phyloP scores from a whole-genome alignment of 2,113 vertebrate species.

The Pangasianodon gigas region DNA sequence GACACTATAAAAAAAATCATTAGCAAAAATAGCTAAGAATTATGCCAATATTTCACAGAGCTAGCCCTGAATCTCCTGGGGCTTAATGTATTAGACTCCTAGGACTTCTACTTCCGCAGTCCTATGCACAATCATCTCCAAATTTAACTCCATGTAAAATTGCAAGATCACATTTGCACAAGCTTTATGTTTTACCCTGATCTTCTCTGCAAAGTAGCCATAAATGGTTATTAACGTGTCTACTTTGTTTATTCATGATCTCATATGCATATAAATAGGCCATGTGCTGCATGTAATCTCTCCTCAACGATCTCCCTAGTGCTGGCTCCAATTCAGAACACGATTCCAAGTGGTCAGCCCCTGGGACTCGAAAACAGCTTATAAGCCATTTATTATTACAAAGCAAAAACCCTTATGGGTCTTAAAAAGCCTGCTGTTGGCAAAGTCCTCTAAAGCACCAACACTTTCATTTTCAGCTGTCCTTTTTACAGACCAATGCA shows the following conservation, averaged over 20 bases:
- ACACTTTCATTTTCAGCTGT: neutral
- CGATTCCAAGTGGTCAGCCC: neutral
- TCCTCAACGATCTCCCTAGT: neutral
- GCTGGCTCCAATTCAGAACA: neutral
- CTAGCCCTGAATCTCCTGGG: no score
- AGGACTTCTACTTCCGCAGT: neutral
- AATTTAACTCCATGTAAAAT: no score
- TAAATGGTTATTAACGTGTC: neutral
- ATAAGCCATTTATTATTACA: conserved; percentile 24
- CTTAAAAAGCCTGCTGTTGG: conserved; percentile 17
- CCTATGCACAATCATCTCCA: neutral
- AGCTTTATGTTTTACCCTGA: neutral
- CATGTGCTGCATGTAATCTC: neutral
- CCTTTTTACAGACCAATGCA: conserved; percentile 5
- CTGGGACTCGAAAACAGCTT: conserved; percentile 10
- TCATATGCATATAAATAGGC: neutral
- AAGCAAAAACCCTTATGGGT: neutral
- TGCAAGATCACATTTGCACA: neutral
- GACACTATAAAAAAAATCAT: neutral
- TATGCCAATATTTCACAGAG: neutral
- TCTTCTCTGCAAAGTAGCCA: neutral
- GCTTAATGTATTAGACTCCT: no score
- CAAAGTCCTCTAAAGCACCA: neutral
- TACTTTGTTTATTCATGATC: conserved; percentile 17
- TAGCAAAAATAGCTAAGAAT: neutral